Percentiles rank a stretch among this genome's conserved stretches.
phyloP scores from a whole-genome alignment of 2,888 invertebrate species.

The Melipona bicolor region DNA sequence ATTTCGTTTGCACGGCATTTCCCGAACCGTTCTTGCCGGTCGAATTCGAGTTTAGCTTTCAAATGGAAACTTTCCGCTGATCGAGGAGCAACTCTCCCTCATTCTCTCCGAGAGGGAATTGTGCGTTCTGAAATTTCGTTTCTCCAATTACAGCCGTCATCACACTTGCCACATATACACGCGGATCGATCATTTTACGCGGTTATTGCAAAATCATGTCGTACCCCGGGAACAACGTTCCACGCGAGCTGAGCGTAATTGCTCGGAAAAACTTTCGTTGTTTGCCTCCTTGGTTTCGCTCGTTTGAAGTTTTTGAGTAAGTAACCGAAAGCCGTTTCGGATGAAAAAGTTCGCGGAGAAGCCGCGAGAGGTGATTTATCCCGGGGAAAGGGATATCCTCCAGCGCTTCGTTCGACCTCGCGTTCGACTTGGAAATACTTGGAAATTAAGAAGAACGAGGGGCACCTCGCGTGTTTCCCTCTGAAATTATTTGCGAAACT shows the following conservation, averaged over 20 bases:
- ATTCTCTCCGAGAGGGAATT: too few relatives aligned
- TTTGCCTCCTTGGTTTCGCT: constrained; percentile 2
- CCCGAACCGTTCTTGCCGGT: too few relatives aligned
- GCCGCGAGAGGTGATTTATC: constrained; percentile 14
- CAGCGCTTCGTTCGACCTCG: not conserved
- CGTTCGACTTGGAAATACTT: not conserved
- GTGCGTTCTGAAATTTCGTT: too few relatives aligned
- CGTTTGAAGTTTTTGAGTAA: not conserved
- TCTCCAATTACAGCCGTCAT: too few relatives aligned
- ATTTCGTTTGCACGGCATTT: too few relatives aligned
- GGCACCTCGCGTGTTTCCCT: too few relatives aligned
- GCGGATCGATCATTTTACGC: not conserved
- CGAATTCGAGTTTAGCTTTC: too few relatives aligned
- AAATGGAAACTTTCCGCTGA: too few relatives aligned
- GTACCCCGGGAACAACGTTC: not conserved
- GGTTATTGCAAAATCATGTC: not conserved
- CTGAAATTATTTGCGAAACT: not conserved
- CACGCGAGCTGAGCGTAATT: too few relatives aligned
- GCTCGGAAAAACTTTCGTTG: constrained; percentile 8
- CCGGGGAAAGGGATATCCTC: not conserved
- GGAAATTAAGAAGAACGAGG: constrained; percentile 1
- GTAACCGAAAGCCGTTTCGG: constrained; percentile 4
- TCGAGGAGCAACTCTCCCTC: too few relatives aligned
- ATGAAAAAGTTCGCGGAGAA: not conserved
- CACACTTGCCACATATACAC: too few relatives aligned